These are phyloP conservation scores for Drosophila virilis DNA, from an alignment of 1,140 invertebrate species.

Conservation along the genomic window DNA sequence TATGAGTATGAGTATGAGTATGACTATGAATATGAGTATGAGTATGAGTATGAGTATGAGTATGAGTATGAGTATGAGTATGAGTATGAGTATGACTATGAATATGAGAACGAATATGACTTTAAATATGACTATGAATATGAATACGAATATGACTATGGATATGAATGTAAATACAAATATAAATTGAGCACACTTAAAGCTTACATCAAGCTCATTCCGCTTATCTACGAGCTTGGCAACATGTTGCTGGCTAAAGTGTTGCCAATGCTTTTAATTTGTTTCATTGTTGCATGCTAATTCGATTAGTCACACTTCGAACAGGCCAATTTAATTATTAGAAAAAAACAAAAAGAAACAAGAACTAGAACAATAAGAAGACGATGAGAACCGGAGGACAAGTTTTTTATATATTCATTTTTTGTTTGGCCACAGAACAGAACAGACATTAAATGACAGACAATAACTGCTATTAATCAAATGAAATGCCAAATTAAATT, in stretches of 20 bases:
- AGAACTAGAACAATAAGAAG: conserved; percentile 17
- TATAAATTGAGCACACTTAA: no score
- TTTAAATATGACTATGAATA: no score
- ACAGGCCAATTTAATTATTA: conserved; percentile 21
- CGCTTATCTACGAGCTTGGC: background rate
- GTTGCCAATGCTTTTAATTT: conserved; percentile 12
- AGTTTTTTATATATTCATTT: background rate
- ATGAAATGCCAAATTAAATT: conserved; percentile 63
- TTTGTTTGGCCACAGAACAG: background rate
- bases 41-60: background rate
- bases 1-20: background rate
- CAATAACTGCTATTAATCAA: conserved; percentile 69
- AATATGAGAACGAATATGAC: no score
- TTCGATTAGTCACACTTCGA: conserved; percentile 59
- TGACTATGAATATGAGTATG: background rate
- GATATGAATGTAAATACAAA: no score
- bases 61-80: background rate
- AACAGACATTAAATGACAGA: conserved; percentile 26
- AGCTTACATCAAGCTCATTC: no score
- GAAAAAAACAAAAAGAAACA: background rate
- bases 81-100: background rate
- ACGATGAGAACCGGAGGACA: background rate
- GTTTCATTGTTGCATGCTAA: conserved; percentile 40
- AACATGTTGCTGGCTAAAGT: conserved; percentile 13
- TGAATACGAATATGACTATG: no score